Base-by-base conservation (phyloP, 2,888 invertebrate genomes). In the Nemoura dubitans region DNA sequence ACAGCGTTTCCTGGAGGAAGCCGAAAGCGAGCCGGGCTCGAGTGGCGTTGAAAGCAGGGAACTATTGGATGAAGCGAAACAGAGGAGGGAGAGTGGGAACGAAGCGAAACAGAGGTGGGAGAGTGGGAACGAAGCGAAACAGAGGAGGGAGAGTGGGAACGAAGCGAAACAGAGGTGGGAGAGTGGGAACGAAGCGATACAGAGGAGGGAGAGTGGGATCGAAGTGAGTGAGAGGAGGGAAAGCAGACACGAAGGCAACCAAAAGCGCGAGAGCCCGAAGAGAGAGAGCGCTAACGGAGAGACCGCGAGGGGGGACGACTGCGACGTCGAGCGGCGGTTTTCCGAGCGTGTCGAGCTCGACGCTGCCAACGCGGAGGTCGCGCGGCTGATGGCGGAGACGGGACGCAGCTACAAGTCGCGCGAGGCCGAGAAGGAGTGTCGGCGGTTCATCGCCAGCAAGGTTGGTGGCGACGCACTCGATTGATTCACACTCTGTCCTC, bases 1-100 rank as follows among this genome's bases (percentile, higher is more conserved):
- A 90, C 97, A 97, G 90, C 93, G 96, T 89, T 95, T 97, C 88
- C 94, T 95, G 92, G 96, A 96, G 90, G 97, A 97, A 91, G 95
- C 94, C 0, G 93, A 91, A 0, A 42, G 5, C 21, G 28, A 30
- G 21, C 30, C 76, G 10, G 42, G 1, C 7, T 59, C 29, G n/a
- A 59, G 27, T 5, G 59, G 28, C 14, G n/a, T n/a, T n/a, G n/a
- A n/a, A n/a, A 1, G 59, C n/a, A n/a, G n/a, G n/a, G n/a, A n/a
- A n/a, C n/a, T n/a, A n/a, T n/a, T n/a, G n/a, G n/a, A n/a, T n/a
- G n/a, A n/a, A n/a, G n/a, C n/a, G n/a, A n/a, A n/a, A n/a, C n/a
- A n/a, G n/a, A n/a, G n/a, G n/a, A n/a, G n/a, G n/a, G n/a, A n/a
- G n/a, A n/a, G n/a, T n/a, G n/a, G n/a, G n/a, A n/a, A n/a, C n/a